Evolutionary conservation across 2,797 vertebrate species (phyloP), one percentile per base, ranked within the genome.

Genomic region (Sebastes variabilis): DNA sequence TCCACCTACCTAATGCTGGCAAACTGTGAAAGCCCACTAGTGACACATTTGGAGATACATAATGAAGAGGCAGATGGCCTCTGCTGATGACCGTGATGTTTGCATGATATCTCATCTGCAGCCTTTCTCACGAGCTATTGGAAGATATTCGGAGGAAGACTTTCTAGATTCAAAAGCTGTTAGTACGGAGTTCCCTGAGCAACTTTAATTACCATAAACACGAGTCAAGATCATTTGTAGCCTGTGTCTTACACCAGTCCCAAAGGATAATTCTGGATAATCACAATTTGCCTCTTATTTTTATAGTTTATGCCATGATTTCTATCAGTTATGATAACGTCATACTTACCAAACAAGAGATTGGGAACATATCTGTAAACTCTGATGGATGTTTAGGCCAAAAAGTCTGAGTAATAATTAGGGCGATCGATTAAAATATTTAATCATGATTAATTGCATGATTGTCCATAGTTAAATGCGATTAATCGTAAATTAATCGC

Each of bases 21-120:
- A 71, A 79, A 80, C 73, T 77, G 75, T 70, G 80, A 84, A 72
- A 87, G 55, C 83, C 79, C 83, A 81, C 89, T 54, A 82, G 84
- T 87, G 89, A 79, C 76, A 87, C 66, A 75, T 86, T 88, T 85
- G 82, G 74, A 80, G 77, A 66, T 72, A 52, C 60, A 83, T 88
- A 90, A 92, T 78, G 79, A 91, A 81, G 84, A 90, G 84, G 88
- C 92, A 93, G 93, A 92, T 94, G 92, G 92, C 82, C 66, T 82
- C 52, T 56, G 79, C 78, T 80, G 87, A 90, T 83, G 85, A 90
- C 88, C 84, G 42, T 79, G 77, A 89, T 85, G 87, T 77, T 85
- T 81, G 69, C 55, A 85, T 79, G 87, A 90, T 82, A 83, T 82
- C 82, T 92, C 80, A 82, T 87, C 87, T 82, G 83, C 78, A 82